Percentiles rank a stretch among this genome's conserved stretches.
Evolutionary conservation across 2,113 vertebrate genomes (phyloP).

Genomic region (Ochotona curzoniae): DNA sequence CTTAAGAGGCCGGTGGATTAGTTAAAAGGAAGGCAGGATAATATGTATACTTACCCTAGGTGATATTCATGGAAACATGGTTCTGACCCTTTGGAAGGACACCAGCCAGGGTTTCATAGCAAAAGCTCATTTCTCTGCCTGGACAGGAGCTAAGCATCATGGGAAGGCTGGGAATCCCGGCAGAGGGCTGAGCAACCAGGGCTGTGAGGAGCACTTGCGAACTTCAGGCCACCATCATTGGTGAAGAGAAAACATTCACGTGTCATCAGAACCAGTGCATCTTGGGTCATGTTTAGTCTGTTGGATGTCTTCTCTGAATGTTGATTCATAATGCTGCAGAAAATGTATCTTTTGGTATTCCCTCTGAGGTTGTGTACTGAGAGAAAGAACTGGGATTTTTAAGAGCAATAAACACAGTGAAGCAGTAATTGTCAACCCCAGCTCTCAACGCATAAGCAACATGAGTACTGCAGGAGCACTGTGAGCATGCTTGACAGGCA

Average conservation of each 20-base stretch:
- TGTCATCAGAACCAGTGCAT: neutral
- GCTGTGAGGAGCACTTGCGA: neutral
- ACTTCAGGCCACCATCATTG: neutral
- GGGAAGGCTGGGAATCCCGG: neutral
- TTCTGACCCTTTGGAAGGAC: neutral
- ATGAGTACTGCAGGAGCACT: fast-evolving
- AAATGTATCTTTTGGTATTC: neutral
- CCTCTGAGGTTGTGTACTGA: neutral
- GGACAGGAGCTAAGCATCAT: neutral
- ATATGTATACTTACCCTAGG: neutral
- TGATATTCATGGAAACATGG: neutral
- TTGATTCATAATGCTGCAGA: neutral
- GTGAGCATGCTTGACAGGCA: neutral
- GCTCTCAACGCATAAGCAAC: neutral
- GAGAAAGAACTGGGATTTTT: neutral
- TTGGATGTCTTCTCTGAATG: neutral
- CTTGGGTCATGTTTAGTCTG: neutral
- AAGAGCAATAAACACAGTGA: neutral
- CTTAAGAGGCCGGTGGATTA: neutral
- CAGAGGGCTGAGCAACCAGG: neutral
- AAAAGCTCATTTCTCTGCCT: neutral
- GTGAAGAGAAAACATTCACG: neutral
- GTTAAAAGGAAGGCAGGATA: neutral
- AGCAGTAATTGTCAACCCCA: neutral
- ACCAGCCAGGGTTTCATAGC: neutral